Percentiles rank a stretch among this genome's conserved stretches.
phyloP scores from a whole-genome alignment of 2,888 invertebrate species.

The Choreutis nemorana region DNA sequence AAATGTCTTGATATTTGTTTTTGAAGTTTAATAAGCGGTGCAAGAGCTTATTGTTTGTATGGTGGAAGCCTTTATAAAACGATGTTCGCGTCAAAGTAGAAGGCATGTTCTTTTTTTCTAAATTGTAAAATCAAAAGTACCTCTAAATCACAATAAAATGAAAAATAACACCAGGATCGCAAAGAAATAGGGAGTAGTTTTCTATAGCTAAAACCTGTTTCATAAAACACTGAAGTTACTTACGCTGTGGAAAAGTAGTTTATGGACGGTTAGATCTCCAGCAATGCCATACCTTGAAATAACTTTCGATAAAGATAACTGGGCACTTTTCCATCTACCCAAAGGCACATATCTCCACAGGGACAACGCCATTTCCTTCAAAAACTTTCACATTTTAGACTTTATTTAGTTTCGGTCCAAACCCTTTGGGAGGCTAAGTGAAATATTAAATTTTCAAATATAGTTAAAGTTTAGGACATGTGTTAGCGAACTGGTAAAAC shows the following conservation, averaged over 20 bases:
- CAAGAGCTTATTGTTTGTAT: too few relatives aligned
- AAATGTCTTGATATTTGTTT: slow-evolving; percentile 23
- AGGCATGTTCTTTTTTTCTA: not conserved
- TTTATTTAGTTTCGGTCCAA: slow-evolving; percentile 32
- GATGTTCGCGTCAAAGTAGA: too few relatives aligned
- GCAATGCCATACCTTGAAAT: slow-evolving; percentile 22
- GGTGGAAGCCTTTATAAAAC: too few relatives aligned
- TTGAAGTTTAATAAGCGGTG: slow-evolving; percentile 35
- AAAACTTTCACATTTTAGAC: slow-evolving; percentile 53
- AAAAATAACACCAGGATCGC: too few relatives aligned
- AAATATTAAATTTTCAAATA: slow-evolving; percentile 39
- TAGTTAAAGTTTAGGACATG: slow-evolving; percentile 8
- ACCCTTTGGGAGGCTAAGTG: slow-evolving; percentile 23
- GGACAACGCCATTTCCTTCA: slow-evolving; percentile 23
- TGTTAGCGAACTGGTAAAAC: not conserved
- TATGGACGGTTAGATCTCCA: slow-evolving; percentile 14
- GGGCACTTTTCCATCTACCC: slow-evolving; percentile 16
- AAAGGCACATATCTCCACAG: slow-evolving; percentile 18
- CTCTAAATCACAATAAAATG: too few relatives aligned
- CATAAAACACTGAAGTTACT: slow-evolving; percentile 4
- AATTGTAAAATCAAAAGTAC: not conserved
- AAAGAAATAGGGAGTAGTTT: too few relatives aligned
- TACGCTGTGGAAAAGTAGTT: slow-evolving; percentile 17
- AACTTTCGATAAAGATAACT: slow-evolving; percentile 21
- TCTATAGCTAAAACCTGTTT: too few relatives aligned